Conservation (phyloP, 2,888 invertebrate genomes). For the Nowickia ferox region DNA sequence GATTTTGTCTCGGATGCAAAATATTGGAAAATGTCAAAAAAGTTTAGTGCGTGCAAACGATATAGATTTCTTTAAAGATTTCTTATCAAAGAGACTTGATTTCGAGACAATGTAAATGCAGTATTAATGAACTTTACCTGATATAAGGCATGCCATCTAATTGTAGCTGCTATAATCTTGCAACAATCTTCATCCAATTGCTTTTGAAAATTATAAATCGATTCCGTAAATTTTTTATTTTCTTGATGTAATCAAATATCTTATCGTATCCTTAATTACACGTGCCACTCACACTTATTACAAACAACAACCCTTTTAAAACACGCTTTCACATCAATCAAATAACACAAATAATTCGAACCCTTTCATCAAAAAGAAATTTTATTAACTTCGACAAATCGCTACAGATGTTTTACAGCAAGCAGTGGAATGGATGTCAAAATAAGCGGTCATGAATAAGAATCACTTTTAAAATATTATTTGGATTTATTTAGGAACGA, state of each 20-base stretch:
- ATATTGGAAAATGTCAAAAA: too few species aligned
- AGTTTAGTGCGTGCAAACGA: too few species aligned
- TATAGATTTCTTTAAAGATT: too few species aligned
- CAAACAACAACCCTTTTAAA: background rate
- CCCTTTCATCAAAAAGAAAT: constrained; percentile 12
- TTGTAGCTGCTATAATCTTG: background rate
- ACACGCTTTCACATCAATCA: constrained; percentile 41
- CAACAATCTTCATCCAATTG: background rate
- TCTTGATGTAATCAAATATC: constrained; percentile 9
- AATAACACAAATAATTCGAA: constrained; percentile 39
- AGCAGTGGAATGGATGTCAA: background rate
- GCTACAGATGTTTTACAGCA: constrained; percentile 45
- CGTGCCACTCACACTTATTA: constrained; percentile 49
- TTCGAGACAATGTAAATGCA: too few species aligned
- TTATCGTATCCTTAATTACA: constrained; percentile 19
- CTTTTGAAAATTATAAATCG: background rate
- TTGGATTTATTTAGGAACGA: too few species aligned
- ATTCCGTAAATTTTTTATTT: background rate
- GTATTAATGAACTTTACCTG: too few species aligned
- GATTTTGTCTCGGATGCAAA: too few species aligned
- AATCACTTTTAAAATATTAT: too few species aligned
- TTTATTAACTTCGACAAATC: constrained; percentile 40
- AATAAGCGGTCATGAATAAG: too few species aligned
- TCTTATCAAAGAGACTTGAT: too few species aligned
- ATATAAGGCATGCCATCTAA: background rate